Base-by-base conservation (phyloP, 1,140 invertebrate species). In the Drosophila chauvacae region DNA sequence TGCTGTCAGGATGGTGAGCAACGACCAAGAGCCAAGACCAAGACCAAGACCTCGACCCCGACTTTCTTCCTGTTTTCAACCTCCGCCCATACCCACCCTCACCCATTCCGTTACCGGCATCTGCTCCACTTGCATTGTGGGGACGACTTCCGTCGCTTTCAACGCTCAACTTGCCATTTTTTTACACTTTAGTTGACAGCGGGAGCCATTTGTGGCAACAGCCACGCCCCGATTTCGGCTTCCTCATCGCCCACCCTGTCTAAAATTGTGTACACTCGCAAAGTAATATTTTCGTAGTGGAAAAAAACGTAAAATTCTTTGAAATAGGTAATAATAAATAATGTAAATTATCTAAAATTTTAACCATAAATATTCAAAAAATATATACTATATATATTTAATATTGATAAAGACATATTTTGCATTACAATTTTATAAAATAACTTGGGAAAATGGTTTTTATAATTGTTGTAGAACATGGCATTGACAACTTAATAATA, bases 181-280 rank as follows among this genome's bases (percentile, higher is more conserved):
- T 88, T 81, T 88, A 84, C 85, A 90, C 85, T 88, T 90, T 90
- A 85, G 77, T 87, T 87, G 83, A 87, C 83, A 87, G 80, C 72
- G 80, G 76, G 76, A 83, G 68, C 84, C 83, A 84, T 81, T 81
- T 88, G 72, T 74, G 73, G 68, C 53, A 81, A 68, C 53, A 59
- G 41, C 64, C 72, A 74, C 64, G 42, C 77, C 69, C 59, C 71
- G 47, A 69, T 42, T 39, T 55, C 30, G 33, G 28, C n/a, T 47
- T 28, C 51, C 20, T 26, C 28, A n/a, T 42, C 30, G 14, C 71
- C 66, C 53, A 59, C n/a, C 16, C 66, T 50, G 26, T n/a, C 42
- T 28, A 20, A 28, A 6, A 16, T 26, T 16, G 5, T 35, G n/a
- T 33, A 26, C 66, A 66, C 30, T 37, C 16, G 18, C 7, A 63